Percentiles rank a stretch among this genome's conserved stretches.
Conservation (phyloP, 2,113 vertebrate genomes). For the Oncorhynchus tshawytscha region DNA sequence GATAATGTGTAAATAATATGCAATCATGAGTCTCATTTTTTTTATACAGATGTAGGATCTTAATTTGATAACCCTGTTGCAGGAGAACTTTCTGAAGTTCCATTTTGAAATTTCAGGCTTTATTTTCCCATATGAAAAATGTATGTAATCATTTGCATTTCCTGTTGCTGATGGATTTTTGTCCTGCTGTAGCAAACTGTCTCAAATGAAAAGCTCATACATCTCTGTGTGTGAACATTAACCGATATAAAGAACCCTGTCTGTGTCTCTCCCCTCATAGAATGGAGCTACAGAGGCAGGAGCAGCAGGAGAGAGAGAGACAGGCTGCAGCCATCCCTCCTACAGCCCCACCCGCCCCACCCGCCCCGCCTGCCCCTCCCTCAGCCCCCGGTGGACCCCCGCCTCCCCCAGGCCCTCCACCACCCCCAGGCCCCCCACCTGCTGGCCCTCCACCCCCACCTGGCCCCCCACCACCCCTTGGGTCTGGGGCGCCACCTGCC, state of each 20-base stretch:
- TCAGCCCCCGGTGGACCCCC: constrained; percentile 18
- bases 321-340: constrained; percentile 10
- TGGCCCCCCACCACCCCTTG: constrained; percentile 56
- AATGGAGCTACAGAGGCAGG: constrained; percentile 46
- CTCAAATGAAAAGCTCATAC: no score
- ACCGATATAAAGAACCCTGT: neutral
- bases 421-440: constrained; percentile 49
- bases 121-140: no score
- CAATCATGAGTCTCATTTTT: no score
- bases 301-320: constrained; percentile 45
- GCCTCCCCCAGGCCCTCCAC: constrained; percentile 23
- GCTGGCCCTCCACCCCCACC: constrained; percentile 54
- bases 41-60: no score
- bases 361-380: neutral
- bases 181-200: no score
- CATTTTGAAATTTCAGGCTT: no score
- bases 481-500: constrained; percentile 54
- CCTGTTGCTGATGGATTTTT: no score
- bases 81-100: no score
- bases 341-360: neutral
- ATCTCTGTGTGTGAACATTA: neutral
- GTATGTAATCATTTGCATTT: no score
- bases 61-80: no score
- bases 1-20: no score
- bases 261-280: constrained; percentile 15